Evolutionary conservation across 2,888 invertebrate species (phyloP).

Genomic region (Melieria picta): DNA sequence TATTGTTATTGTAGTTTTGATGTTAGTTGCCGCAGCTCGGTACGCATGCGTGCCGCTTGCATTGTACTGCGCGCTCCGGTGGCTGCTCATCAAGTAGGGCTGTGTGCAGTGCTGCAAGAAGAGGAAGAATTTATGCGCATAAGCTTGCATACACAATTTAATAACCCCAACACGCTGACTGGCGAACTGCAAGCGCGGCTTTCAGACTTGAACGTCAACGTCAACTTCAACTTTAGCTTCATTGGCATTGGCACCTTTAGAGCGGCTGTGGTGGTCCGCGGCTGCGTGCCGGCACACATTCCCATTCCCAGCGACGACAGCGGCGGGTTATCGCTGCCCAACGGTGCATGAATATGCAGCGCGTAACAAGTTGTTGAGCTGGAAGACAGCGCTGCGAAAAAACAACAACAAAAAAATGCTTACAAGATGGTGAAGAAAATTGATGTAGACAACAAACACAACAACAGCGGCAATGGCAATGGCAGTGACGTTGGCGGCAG

Average conservation of each 20-base stretch:
- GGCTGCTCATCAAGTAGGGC: too few relatives aligned
- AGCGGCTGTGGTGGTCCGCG: background rate
- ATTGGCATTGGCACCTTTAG: slow-evolving; percentile 12
- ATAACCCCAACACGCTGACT: slow-evolving; percentile 40
- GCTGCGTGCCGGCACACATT: background rate
- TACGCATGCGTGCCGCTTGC: too few relatives aligned
- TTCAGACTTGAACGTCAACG: background rate
- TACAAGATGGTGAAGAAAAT: too few relatives aligned
- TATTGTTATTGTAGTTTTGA: too few relatives aligned
- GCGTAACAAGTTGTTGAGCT: too few relatives aligned
- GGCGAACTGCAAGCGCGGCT: slow-evolving; percentile 7
- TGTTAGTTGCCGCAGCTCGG: too few relatives aligned
- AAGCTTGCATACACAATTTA: slow-evolving; percentile 21
- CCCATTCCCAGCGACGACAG: background rate
- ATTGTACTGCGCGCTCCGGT: too few relatives aligned
- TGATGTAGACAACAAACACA: too few relatives aligned
- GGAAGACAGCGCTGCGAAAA: too few relatives aligned
- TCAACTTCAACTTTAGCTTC: background rate
- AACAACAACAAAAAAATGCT: too few relatives aligned
- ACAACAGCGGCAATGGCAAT: too few relatives aligned
- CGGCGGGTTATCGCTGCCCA: background rate
- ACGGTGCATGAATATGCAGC: too few relatives aligned
- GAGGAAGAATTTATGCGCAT: slow-evolving; percentile 12
- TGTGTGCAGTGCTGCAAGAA: background rate
- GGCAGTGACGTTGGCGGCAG: background rate